phyloP scores from a whole-genome alignment of 2,113 vertebrate genomes.

The Notechis scutatus region DNA sequence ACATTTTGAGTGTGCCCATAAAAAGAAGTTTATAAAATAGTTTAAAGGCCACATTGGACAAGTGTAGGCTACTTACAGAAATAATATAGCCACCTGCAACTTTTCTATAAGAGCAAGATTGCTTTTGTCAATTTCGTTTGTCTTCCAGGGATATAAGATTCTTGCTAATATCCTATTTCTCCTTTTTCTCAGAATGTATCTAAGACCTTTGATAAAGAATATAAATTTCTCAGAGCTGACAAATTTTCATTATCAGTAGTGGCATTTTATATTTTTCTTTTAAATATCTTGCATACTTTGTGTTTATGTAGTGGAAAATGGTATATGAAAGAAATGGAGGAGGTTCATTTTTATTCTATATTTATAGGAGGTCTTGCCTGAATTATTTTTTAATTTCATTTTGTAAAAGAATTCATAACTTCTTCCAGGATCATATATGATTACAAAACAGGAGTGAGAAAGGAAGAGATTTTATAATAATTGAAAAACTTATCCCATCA shows the following conservation, averaged over 20 bases:
- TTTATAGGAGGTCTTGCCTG: not conserved
- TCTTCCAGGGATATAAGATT: not conserved
- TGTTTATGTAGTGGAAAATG: not conserved
- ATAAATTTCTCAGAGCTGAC: accelerated
- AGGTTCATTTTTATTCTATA: constrained; percentile 11
- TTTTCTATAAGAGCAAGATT: not conserved
- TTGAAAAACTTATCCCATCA: not conserved
- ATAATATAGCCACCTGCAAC: not conserved
- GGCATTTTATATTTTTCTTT: constrained; percentile 1
- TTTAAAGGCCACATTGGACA: not conserved
- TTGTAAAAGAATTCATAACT: constrained; percentile 12
- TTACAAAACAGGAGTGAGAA: constrained; percentile 1
- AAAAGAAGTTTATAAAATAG: not conserved
- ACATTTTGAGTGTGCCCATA: not conserved
- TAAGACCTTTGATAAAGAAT: not conserved
- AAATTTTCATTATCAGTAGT: not conserved
- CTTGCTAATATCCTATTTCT: not conserved
- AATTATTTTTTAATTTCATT: constrained; percentile 4
- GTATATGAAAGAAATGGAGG: constrained; percentile 13
- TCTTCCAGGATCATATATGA: constrained; percentile 1
- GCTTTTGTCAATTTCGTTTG: not conserved
- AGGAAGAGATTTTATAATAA: not conserved
- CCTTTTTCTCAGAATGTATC: not conserved
- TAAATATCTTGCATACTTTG: not conserved
- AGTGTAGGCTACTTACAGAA: not conserved